Percentiles rank a stretch among this genome's conserved stretches.
phyloP scores from a whole-genome alignment of 2,797 vertebrate genomes.

The Falco rusticolus region DNA sequence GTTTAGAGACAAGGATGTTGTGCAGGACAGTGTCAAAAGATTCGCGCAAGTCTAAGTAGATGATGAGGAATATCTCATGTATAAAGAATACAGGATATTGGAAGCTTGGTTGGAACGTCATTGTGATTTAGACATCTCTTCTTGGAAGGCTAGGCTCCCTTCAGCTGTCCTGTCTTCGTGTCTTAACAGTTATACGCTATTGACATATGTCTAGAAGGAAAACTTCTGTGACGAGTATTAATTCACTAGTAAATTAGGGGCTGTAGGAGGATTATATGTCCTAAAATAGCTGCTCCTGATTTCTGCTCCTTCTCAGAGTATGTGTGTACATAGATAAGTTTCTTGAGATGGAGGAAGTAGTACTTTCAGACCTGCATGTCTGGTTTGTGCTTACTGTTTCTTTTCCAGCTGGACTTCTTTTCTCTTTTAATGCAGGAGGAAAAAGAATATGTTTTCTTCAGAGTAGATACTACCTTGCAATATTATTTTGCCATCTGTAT shows the following conservation, averaged over 20 bases:
- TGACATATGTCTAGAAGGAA: neutral
- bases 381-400: neutral
- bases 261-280: neutral
- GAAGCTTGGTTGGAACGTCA: neutral
- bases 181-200: neutral
- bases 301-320: neutral
- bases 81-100: neutral
- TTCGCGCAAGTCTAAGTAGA: no score
- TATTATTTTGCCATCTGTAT: constrained; percentile 89
- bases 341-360: neutral
- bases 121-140: neutral
- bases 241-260: neutral
- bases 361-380: neutral
- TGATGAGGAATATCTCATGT: neutral
- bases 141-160: neutral
- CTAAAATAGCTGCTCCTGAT: neutral
- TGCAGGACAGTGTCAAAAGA: no score
- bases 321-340: neutral
- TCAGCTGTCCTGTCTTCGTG: neutral
- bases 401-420: neutral
- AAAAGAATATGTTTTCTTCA: constrained; percentile 81
- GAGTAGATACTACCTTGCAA: constrained; percentile 87
- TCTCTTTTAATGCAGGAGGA: constrained; percentile 72
- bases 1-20: no score
- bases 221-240: neutral